Percentiles rank a stretch among this genome's conserved stretches.
Evolutionary conservation across 1,140 invertebrate genomes (phyloP).

Genomic region (Diabrotica virgifera): DNA sequence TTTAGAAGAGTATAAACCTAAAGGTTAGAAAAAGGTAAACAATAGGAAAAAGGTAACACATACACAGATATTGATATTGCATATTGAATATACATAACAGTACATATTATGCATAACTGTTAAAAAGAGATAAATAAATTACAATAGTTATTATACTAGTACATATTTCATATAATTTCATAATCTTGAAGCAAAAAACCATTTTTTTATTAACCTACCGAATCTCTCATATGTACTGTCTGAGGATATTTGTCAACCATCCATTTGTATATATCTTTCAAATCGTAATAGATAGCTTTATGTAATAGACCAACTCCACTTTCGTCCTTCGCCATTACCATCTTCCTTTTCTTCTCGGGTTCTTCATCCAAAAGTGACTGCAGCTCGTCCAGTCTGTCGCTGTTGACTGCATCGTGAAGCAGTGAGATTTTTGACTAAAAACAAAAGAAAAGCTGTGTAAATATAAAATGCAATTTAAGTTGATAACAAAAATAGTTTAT

Average conservation of each 20-base stretch:
- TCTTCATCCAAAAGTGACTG: conserved; percentile 59
- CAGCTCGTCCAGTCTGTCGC: conserved; percentile 64
- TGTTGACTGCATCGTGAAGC: conserved; percentile 68
- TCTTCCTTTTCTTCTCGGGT: conserved; percentile 57
- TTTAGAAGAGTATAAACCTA: too few species aligned
- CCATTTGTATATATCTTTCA: conserved; percentile 69
- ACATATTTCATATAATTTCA: too few species aligned
- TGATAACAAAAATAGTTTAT: too few species aligned
- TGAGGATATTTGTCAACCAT: conserved; percentile 71
- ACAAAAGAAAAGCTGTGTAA: conserved; percentile 8
- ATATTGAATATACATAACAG: too few species aligned
- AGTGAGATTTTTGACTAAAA: conserved; percentile 62
- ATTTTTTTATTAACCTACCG: conserved; percentile 54
- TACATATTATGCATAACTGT: too few species aligned
- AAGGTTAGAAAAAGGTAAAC: too few species aligned
- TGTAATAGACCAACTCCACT: conserved; percentile 73
- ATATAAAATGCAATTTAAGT: too few species aligned
- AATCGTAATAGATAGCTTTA: conserved; percentile 75
- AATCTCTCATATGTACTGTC: conserved; percentile 71
- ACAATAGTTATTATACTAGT: too few species aligned
- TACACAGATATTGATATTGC: too few species aligned
- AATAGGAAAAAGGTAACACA: too few species aligned
- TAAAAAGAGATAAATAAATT: too few species aligned
- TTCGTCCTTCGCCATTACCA: conserved; percentile 68
- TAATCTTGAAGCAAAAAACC: too few species aligned